A percentile compares a stretch with the other conserved stretches of the same genome.
These are phyloP conservation scores for Philopedon plagiatum DNA, from an alignment of 2,888 invertebrate species.

Conservation along the genomic window DNA sequence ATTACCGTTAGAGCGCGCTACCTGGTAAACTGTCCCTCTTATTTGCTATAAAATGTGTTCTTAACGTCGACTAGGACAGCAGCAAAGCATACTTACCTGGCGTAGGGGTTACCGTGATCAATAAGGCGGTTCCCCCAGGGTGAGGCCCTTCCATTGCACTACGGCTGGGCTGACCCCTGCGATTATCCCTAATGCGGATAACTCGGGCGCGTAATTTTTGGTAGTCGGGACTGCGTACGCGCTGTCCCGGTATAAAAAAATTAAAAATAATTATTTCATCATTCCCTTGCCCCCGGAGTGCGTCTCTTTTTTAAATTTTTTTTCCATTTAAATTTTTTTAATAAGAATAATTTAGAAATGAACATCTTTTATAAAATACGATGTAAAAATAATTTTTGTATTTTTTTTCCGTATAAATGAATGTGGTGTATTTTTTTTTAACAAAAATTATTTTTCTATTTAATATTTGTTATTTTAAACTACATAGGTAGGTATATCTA, in stretches of 20 bases:
- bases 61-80: background rate
- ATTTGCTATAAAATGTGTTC: background rate
- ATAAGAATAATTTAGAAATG: too few species aligned
- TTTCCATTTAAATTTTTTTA: background rate
- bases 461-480: too few species aligned
- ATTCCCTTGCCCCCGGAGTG: too few species aligned
- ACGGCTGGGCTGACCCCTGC: slow-evolving; percentile 81
- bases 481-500: too few species aligned
- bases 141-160: slow-evolving; percentile 82
- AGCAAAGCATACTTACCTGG: slow-evolving; percentile 66
- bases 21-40: background rate
- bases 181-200: slow-evolving; percentile 82
- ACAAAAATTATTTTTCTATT: too few species aligned
- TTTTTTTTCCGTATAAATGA: too few species aligned
- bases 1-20: background rate
- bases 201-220: slow-evolving; percentile 80
- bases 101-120: slow-evolving; percentile 78
- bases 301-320: too few species aligned
- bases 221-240: slow-evolving; percentile 78
- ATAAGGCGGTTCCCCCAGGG: slow-evolving; percentile 79
- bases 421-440: too few species aligned
- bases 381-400: too few species aligned
- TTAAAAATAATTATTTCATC: too few species aligned
- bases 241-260: slow-evolving; percentile 69
- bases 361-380: too few species aligned